These are phyloP conservation scores for Tachypleus tridentatus DNA, from an alignment of 1,140 invertebrate species.

Conservation along the genomic window DNA sequence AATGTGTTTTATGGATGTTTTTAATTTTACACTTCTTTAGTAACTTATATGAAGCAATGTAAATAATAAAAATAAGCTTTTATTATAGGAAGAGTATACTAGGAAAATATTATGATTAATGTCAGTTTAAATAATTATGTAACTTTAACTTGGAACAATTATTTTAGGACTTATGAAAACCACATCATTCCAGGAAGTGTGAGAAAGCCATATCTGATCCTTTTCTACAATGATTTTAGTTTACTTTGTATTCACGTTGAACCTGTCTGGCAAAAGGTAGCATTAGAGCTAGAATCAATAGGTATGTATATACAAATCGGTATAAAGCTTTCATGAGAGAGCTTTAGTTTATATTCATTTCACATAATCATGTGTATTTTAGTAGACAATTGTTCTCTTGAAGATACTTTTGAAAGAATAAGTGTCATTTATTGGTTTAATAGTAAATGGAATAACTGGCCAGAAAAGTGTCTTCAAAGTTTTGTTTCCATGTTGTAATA, in stretches of 20 bases:
- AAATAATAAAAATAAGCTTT: slow-evolving; percentile 5
- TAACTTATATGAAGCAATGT: no score
- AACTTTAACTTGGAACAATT: background rate
- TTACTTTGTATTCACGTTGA: slow-evolving; percentile 76
- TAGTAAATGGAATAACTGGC: no score
- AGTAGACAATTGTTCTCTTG: no score
- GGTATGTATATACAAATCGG: slow-evolving; percentile 26
- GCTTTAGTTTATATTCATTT: no score
- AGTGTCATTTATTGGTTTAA: no score
- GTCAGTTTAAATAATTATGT: slow-evolving; percentile 6
- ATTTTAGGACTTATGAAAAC: slow-evolving; percentile 65
- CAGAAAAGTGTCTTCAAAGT: no score
- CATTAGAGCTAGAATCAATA: slow-evolving; percentile 66
- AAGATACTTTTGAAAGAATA: no score
- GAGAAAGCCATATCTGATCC: slow-evolving; percentile 62
- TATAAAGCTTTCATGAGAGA: no score
- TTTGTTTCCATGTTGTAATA: no score
- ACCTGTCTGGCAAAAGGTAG: slow-evolving; percentile 54
- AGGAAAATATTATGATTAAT: slow-evolving; percentile 8
- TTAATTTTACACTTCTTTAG: no score
- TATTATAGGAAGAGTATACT: background rate
- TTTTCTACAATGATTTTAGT: slow-evolving; percentile 89
- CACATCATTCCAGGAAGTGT: slow-evolving; percentile 67
- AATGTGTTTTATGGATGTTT: no score
- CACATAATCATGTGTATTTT: no score